These are phyloP conservation scores for Temnothorax rugatulus DNA, from an alignment of 2,888 invertebrate genomes.

Conservation along the genomic window DNA sequence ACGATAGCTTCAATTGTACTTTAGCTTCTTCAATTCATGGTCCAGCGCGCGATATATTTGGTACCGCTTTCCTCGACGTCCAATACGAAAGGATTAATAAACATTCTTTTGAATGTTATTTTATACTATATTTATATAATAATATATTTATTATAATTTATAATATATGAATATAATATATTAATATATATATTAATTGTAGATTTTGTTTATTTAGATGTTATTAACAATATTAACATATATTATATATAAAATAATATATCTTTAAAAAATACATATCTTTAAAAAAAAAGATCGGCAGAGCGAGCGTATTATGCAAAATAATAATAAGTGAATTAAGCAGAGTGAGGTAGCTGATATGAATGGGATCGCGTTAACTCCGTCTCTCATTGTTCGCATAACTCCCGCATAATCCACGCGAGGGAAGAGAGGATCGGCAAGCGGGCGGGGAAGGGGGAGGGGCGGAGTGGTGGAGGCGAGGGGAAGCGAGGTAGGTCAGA, in stretches of 20 bases:
- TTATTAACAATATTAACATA: too few species aligned
- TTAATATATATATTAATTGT: not conserved
- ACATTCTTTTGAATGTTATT: not conserved
- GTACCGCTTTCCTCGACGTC: not conserved
- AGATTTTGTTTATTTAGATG: not conserved
- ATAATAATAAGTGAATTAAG: constrained; percentile 18
- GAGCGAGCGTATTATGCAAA: not conserved
- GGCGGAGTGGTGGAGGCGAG: constrained; percentile 44
- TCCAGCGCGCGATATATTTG: not conserved
- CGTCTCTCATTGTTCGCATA: constrained; percentile 72
- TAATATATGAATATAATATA: not conserved
- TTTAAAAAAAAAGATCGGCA: not conserved
- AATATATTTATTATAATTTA: not conserved
- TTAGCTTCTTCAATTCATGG: not conserved
- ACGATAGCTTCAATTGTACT: not conserved
- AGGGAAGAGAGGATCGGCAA: constrained; percentile 1
- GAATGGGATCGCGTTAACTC: constrained; percentile 47
- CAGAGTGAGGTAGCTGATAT: constrained; percentile 10
- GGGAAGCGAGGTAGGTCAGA: constrained; percentile 74
- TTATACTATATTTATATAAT: not conserved
- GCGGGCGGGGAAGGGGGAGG: not conserved
- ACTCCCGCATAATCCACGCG: constrained; percentile 3
- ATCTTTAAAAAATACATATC: not conserved
- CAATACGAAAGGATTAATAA: not conserved
- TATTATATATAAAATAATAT: not conserved